Percentiles rank a stretch among this genome's conserved stretches.
These are phyloP conservation scores for Bursaphelenchus mucronatus DNA, from an alignment of 1,140 invertebrate species.

Conservation along the genomic window DNA sequence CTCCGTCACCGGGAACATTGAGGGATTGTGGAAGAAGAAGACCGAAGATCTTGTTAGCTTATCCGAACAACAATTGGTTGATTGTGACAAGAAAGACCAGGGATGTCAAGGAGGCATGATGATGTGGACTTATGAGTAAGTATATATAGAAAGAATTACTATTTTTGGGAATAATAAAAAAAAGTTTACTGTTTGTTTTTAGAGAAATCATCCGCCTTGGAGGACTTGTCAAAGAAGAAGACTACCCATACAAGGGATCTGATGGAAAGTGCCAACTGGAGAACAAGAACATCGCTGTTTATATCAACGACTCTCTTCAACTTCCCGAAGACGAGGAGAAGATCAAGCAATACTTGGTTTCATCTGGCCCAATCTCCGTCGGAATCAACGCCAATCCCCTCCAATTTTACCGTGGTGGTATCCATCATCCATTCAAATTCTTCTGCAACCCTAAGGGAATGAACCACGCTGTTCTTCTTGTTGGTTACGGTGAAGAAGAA, in stretches of 20 bases:
- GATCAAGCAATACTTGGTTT: slow-evolving; percentile 34
- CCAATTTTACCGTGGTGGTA: no score
- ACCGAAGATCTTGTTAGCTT: slow-evolving; percentile 20
- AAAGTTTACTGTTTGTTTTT: no score
- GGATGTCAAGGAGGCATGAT: slow-evolving; percentile 33
- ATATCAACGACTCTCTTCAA: slow-evolving; percentile 19
- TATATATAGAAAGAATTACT: background rate
- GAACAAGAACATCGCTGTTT: slow-evolving; percentile 19
- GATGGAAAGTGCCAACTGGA: background rate
- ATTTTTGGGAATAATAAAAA: background rate
- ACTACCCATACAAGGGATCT: slow-evolving; percentile 23
- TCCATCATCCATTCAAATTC: no score
- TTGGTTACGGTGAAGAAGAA: slow-evolving; percentile 65
- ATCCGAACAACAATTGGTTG: slow-evolving; percentile 40
- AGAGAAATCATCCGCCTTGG: slow-evolving; percentile 32
- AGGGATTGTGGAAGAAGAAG: slow-evolving; percentile 25
- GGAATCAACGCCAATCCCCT: slow-evolving; percentile 6
- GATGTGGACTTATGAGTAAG: slow-evolving; percentile 33
- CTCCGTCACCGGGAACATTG: slow-evolving; percentile 26
- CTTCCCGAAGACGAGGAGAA: slow-evolving; percentile 24
- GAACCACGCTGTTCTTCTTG: slow-evolving; percentile 64
- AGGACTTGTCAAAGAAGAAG: slow-evolving; percentile 26
- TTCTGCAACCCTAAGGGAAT: no score
- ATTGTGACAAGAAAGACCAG: slow-evolving; percentile 31
- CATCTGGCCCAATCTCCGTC: slow-evolving; percentile 30